Evolutionary conservation across 2,113 vertebrate species (phyloP).

Genomic region (Noturus placidus): DNA sequence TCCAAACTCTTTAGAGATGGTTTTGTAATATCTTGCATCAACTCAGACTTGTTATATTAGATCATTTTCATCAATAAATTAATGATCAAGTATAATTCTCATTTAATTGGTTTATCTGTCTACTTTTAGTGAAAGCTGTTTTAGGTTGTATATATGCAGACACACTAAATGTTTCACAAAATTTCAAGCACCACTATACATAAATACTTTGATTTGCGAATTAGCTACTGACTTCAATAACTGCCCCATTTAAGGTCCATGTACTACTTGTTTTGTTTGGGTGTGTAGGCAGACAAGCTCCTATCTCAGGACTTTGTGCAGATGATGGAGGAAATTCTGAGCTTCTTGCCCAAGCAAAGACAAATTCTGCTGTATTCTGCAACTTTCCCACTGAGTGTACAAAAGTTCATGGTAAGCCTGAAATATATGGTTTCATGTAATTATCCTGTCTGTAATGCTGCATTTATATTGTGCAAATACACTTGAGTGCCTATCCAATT

Average conservation of each 20-base stretch:
- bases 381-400: constrained; percentile 96
- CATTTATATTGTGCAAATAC: neutral
- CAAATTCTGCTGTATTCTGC: constrained; percentile 98
- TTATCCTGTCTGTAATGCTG: neutral
- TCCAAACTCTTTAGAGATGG: no score
- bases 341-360: constrained; percentile 93
- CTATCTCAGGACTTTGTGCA: constrained; percentile 98
- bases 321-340: constrained; percentile 99
- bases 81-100: no score
- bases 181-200: no score
- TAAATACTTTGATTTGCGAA: neutral
- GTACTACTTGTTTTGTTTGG: neutral
- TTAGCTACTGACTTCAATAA: neutral
- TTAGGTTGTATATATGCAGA: no score
- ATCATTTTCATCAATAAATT: no score
- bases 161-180: no score
- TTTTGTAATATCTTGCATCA: no score
- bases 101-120: no score
- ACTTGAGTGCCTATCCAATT: neutral
- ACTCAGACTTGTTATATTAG: no score
- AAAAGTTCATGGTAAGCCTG: constrained; percentile 94
- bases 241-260: neutral
- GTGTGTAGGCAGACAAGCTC: constrained; percentile 90
- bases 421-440: neutral
- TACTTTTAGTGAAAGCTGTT: no score